Conservation (phyloP, 2,113 vertebrate genomes). For the Oceanodroma tethys region DNA sequence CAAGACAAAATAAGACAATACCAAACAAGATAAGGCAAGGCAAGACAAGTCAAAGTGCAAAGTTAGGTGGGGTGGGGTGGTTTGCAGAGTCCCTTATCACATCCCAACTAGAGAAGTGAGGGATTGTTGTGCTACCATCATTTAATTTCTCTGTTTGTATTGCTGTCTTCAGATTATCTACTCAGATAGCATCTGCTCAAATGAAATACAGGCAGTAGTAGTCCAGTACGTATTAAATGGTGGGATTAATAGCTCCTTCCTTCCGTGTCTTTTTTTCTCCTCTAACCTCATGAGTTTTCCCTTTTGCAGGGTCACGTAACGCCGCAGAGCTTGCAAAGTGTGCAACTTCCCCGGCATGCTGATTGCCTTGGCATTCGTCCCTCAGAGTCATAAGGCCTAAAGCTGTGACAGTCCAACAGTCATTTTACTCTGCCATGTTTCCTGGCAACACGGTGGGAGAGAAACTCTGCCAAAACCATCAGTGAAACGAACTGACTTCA, state of each 20-base stretch:
- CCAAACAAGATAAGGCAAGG: not conserved
- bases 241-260: not conserved
- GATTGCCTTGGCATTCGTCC: slow-evolving; percentile 38
- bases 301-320: not conserved
- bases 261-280: not conserved
- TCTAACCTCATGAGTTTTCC: not conserved
- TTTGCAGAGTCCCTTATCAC: not conserved
- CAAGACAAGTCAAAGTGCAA: not conserved
- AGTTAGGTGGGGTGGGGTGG: not conserved
- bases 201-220: not conserved
- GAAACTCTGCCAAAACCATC: slow-evolving; percentile 42
- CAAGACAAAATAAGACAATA: not conserved
- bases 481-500: slow-evolving; percentile 31
- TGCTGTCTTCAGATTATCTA: not conserved
- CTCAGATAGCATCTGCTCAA: not conserved
- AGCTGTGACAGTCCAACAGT: slow-evolving; percentile 46
- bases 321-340: not conserved
- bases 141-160: not conserved
- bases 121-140: not conserved
- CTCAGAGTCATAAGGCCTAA: slow-evolving; percentile 53
- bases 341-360: not conserved
- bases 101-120: not conserved
- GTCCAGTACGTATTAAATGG: not conserved
- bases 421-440: slow-evolving; percentile 43
- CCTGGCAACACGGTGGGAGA: slow-evolving; percentile 10